These are phyloP conservation scores for Cryptoprocta ferox DNA, from an alignment of 2,797 vertebrate genomes.

Conservation along the genomic window DNA sequence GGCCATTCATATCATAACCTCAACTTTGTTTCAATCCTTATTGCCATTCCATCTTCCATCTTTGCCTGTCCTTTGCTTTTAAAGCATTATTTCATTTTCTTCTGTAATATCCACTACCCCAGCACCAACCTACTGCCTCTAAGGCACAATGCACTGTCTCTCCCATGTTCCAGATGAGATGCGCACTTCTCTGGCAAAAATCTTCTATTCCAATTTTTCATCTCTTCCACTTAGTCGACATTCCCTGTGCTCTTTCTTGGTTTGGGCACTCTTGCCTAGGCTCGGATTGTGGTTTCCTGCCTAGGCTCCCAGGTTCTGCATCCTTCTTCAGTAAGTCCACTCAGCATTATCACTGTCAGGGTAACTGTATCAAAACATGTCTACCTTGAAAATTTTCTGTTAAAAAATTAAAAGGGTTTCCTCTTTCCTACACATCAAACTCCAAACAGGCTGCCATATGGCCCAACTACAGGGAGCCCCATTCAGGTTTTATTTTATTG, in stretches of 20 bases:
- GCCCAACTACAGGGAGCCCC: neutral
- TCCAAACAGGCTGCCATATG: neutral
- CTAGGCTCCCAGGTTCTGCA: neutral
- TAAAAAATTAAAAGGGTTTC: neutral
- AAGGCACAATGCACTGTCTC: neutral
- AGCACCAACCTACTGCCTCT: neutral
- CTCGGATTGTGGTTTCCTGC: neutral
- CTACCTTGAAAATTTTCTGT: neutral
- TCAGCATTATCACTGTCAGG: neutral
- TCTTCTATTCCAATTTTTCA: neutral
- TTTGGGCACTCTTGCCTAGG: neutral
- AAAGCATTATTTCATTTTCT: neutral
- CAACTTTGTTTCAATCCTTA: neutral
- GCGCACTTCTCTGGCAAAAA: neutral
- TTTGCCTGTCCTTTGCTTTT: neutral
- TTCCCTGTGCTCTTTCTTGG: neutral
- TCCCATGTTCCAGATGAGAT: neutral
- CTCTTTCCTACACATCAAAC: neutral
- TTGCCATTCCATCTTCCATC: neutral
- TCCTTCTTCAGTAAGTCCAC: neutral
- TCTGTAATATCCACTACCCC: neutral
- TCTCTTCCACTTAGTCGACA: neutral
- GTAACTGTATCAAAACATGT: neutral
- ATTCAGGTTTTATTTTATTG: neutral
- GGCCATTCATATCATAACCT: neutral